Percentiles rank a stretch among this genome's conserved stretches.
Evolutionary conservation across 2,113 vertebrate genomes (phyloP).

Genomic region (Taxidea taxus): DNA sequence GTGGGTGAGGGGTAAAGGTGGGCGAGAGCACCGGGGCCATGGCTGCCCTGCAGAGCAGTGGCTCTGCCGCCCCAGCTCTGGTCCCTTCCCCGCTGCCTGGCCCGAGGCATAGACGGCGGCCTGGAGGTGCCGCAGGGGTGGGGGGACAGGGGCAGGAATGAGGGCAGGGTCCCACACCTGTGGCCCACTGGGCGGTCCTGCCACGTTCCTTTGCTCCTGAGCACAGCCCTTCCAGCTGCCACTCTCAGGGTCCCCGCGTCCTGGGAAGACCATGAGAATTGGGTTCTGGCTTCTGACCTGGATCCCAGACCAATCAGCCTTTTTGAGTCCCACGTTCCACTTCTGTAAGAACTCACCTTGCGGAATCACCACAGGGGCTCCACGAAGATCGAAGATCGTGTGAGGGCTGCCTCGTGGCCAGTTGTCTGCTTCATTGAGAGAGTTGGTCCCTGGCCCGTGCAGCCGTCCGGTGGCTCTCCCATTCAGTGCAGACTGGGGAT

Average conservation of each 20-base stretch:
- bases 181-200: background rate
- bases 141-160: background rate
- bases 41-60: background rate
- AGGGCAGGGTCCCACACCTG: fast-evolving
- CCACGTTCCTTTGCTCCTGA: background rate
- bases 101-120: fast-evolving
- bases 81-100: no score
- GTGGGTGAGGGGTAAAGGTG: background rate
- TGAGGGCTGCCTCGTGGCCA: fast-evolving
- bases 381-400: fast-evolving
- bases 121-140: background rate
- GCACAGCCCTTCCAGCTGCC: fast-evolving
- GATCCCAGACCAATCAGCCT: background rate
- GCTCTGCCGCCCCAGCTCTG: background rate
- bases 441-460: fast-evolving
- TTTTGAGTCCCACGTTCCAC: background rate
- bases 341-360: background rate
- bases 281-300: background rate
- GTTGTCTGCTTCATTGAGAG: background rate
- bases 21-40: background rate
- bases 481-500: background rate
- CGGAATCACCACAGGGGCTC: background rate
- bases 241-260: no score
- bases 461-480: fast-evolving
- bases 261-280: background rate